Base-by-base conservation (phyloP, 2,113 vertebrate genomes). In the Gavialis gangeticus region DNA sequence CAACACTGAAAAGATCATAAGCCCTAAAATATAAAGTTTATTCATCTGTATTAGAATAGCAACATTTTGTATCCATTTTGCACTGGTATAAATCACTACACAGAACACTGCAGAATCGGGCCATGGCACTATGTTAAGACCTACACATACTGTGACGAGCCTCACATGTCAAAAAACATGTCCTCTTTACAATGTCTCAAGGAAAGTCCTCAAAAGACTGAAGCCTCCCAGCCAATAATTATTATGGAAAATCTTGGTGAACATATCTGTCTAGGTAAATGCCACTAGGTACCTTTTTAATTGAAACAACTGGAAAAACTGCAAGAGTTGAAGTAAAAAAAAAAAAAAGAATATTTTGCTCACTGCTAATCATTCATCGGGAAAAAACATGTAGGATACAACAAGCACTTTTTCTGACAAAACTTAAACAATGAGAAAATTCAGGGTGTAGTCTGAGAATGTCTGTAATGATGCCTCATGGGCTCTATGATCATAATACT, bases 391-490 rank as follows among this genome's bases (percentile, higher is more conserved):
- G n/a, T 64, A 95, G 34, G 46, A 92, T 75, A 94, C 0, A 1
- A 93, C 5, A 93, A 84, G 88, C 93, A 83, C 90, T 91, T 95
- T 97, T 96, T 96, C 90, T 27, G 84, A 88, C 64, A 57, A 97
- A 96, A 77, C 85, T 10, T 87, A 94, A 64, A 88, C 34, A 77
- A 83, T 12, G 71, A 97, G 59, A 87, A 88, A 91, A 93, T 56
- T 91, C 69, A 87, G 79, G 46, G 71, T 92, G 57, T 62, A 91
- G 90, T 54, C 95, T 89, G 91, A 94, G 91, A 97, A 95, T 57
- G 84, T 88, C 89, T 94, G 82, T 88, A 98, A 97, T 95, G 88
- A 96, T 95, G 93, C 88, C 97, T 95, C 94, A 79, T 88, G 94
- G 90, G 96, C 81, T 97, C 82, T 91, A 79, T 30, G 91, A 93